Evolutionary conservation across 2,797 vertebrate genomes (phyloP), one percentile per base, ranked within the genome.

Genomic region (Girardinus metallicus): DNA sequence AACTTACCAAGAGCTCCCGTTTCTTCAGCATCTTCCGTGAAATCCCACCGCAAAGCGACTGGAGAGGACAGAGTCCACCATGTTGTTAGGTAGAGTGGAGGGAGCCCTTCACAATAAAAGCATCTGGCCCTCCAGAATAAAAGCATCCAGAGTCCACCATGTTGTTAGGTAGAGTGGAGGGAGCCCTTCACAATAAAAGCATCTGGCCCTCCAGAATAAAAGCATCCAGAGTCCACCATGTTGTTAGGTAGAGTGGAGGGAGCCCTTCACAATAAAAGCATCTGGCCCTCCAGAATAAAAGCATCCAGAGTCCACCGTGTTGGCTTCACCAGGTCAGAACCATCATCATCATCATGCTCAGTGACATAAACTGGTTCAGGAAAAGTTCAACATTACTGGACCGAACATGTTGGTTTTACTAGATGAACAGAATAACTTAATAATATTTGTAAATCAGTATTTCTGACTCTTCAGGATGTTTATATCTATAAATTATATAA

Each of bases 21-120:
- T 95, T 94, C 92, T 96, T 95, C 89, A 92, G 92, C 96, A 96
- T 96, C 94, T 96, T 96, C 96, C 94, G 95, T 88, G 55, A 89
- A 87, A 83, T 84, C 90, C 83, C 77, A 71, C 77, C 74, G 81
- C 39, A 53, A 76, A 86, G 80, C 80, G 78, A 68, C 75, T 75
- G 44, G 75, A 77, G 49, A 49, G 81, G 75, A 1, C 34, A 15
- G 43, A 10, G 79, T 75, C 57, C 82, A 83, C 79, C 77, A 49
- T 47, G 73, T 74, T 47, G 73, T 74, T 80, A 85, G 9, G 1
- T 11, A 8, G 53, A 8, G 57, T 12, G 34, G 10, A 9, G 12
- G 26, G 0, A 11, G 1, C 1, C 2, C 51, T 78, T 76, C 90
- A 87, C 1, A 87, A 78, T 89, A 88, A 88, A 57, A 76, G 46